Evolutionary conservation across 1,140 invertebrate genomes (phyloP).

Genomic region (Belonocnema kinseyi): DNA sequence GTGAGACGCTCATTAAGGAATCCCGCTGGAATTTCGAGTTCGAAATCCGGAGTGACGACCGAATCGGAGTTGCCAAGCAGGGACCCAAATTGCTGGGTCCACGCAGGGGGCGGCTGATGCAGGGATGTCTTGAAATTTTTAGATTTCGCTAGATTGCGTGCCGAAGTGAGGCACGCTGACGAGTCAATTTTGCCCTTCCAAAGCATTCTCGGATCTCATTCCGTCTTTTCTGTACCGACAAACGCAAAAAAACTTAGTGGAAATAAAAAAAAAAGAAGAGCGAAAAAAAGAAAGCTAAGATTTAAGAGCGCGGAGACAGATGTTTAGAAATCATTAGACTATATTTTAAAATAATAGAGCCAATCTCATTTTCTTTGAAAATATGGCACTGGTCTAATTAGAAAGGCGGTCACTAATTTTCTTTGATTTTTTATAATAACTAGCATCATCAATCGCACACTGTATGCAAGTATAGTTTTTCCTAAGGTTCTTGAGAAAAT

Average conservation of each 20-base stretch:
- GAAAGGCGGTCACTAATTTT: too few species aligned
- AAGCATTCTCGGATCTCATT: slow-evolving; percentile 9
- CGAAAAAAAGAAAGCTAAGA: too few species aligned
- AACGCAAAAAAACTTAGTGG: neutral
- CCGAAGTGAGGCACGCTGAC: neutral
- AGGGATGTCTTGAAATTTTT: slow-evolving; percentile 8
- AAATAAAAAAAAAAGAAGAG: neutral
- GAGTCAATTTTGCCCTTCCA: slow-evolving; percentile 15
- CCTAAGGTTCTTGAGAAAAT: too few species aligned
- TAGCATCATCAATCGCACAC: too few species aligned
- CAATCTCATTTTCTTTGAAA: too few species aligned
- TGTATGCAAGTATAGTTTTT: too few species aligned
- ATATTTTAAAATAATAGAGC: too few species aligned
- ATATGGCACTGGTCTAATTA: too few species aligned
- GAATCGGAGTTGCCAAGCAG: neutral
- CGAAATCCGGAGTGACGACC: slow-evolving; percentile 8
- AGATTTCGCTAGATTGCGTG: slow-evolving; percentile 22
- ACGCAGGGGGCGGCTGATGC: neutral
- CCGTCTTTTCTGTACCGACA: neutral
- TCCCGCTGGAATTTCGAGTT: slow-evolving; percentile 3
- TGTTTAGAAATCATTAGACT: too few species aligned
- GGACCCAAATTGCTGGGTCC: neutral
- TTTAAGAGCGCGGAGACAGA: too few species aligned
- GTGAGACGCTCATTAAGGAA: slow-evolving; percentile 5
- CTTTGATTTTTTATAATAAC: too few species aligned